phyloP scores from a whole-genome alignment of 2,797 vertebrate genomes.

The Cygnus olor region DNA sequence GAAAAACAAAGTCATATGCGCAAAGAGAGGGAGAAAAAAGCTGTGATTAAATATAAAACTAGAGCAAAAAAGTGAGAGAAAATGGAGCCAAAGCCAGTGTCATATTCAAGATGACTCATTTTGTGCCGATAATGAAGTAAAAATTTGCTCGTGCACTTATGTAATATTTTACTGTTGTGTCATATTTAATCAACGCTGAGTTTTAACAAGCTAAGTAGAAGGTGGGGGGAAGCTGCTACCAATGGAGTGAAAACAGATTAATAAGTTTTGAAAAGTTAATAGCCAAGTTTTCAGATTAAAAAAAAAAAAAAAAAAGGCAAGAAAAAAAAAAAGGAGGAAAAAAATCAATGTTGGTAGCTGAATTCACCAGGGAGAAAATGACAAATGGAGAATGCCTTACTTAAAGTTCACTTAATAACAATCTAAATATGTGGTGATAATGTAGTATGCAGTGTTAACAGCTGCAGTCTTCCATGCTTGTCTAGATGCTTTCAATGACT shows the following conservation, averaged over 20 bases:
- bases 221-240: background rate
- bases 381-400: constrained; percentile 50
- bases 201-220: constrained; percentile 29
- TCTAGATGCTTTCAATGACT: constrained; percentile 17
- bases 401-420: constrained; percentile 65
- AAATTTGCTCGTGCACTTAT: constrained; percentile 58
- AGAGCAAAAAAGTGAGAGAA: constrained; percentile 73
- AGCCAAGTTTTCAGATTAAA: constrained; percentile 42
- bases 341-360: constrained; percentile 39
- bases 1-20: constrained; percentile 59
- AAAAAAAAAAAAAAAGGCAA: background rate
- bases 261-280: constrained; percentile 57
- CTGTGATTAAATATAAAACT: constrained; percentile 76
- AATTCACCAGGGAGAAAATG: constrained; percentile 28
- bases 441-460: constrained; percentile 11
- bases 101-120: constrained; percentile 78
- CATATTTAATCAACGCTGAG: constrained; percentile 71
- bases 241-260: constrained; percentile 54
- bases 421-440: constrained; percentile 57
- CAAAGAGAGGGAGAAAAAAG: constrained; percentile 20
- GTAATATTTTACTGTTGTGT: constrained; percentile 72
- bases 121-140: constrained; percentile 71
- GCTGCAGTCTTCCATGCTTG: constrained; percentile 35
- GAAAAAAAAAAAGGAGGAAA: background rate
- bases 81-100: constrained; percentile 70